Evolutionary conservation across 2,888 invertebrate species (phyloP), one percentile per base, ranked within the genome.

Genomic region (Anthoptus insignis): DNA sequence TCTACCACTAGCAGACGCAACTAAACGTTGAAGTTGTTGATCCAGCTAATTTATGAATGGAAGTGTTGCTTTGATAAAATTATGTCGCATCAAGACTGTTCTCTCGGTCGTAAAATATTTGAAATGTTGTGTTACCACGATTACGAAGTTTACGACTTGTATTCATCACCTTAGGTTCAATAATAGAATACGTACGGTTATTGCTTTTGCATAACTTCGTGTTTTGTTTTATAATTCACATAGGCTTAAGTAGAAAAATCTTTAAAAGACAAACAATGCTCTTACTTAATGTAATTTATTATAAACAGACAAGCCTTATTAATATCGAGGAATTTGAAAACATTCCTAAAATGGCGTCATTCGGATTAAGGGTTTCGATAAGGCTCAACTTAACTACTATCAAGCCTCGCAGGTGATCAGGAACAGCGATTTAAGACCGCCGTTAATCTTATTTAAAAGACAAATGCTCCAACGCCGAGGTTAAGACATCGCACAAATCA

Each of bases 401-500:
- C 68, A 65, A 66, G 70, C 61, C 65, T 68, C 59, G 65, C 73
- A 73, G 75, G 71, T 73, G 74, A 71, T 64, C 64, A 64, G 57
- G 50, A 64, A 65, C 67, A 60, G 65, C 66, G 67, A 71, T 70
- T 72, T 71, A 71, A 73, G 69, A 66, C 67, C 70, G 66, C 68
- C 72, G 73, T 78, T 76, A 76, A 74, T 77, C 74, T 76, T 72
- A 73, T 70, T 72, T 70, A 68, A 65, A 73, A 76, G 77, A 78
- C 70, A 71, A 73, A 76, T 76, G 67, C 66, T 64, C 67, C 66
- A 66, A 67, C 71, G 71, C 61, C 77, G 82, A 85, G 82, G 87
- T 88, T 87, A 88, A 87, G 86, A 85, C 86, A 84, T 84, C 84
- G 81, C 81, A 91, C 91, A 91, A 92, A 91, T 91, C 90, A 89